Conservation (phyloP, 2,888 invertebrate species). For the Mystacides longicornis region DNA sequence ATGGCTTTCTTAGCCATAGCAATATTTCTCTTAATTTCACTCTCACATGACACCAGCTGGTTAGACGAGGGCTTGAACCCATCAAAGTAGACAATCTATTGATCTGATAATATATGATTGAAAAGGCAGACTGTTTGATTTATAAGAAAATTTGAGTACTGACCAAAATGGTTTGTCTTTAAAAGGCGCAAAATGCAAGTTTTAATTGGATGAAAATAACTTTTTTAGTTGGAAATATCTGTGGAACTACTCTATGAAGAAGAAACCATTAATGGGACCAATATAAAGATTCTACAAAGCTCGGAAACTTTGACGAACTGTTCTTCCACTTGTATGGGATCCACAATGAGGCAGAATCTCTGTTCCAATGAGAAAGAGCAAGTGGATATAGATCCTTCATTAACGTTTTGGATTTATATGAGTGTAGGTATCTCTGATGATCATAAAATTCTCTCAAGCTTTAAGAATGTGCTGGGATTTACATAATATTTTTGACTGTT, state of each 20-base stretch:
- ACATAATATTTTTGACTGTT: constrained; percentile 5
- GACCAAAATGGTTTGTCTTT: no score
- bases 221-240: constrained; percentile 29
- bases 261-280: neutral
- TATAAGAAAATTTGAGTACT: no score
- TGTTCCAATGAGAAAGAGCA: constrained; percentile 54
- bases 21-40: no score
- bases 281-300: neutral
- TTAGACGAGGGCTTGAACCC: no score
- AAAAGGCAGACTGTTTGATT: no score
- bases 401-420: constrained; percentile 69
- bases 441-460: neutral
- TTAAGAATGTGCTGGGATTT: neutral
- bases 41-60: no score
- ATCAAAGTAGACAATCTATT: no score
- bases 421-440: constrained; percentile 36
- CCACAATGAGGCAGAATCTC: constrained; percentile 47
- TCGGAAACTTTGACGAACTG: constrained; percentile 43
- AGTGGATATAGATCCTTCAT: constrained; percentile 53
- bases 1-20: no score
- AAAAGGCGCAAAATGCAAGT: no score
- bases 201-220: no score
- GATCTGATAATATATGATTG: no score
- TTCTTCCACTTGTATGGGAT: constrained; percentile 51
- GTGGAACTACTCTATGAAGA: constrained; percentile 35